Percentiles rank a stretch among this genome's conserved stretches.
Evolutionary conservation across 1,140 invertebrate species (phyloP).

Genomic region (Rhynchophorus ferrugineus): DNA sequence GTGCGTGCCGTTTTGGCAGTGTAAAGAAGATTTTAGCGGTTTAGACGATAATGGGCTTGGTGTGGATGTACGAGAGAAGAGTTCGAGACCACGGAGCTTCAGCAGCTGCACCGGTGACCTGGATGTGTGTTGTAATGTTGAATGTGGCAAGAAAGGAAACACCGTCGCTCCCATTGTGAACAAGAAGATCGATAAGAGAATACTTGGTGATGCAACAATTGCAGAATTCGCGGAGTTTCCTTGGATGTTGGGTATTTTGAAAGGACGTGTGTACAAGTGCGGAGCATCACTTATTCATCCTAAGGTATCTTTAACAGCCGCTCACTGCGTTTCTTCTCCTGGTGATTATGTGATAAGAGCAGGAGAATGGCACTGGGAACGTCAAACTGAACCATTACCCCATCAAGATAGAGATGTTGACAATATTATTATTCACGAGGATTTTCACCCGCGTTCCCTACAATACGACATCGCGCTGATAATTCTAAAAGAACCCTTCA

Average conservation of each 20-base stretch:
- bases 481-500: slow-evolving; percentile 49
- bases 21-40: slow-evolving; percentile 31
- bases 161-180: neutral
- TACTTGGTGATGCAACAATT: slow-evolving; percentile 16
- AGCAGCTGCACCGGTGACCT: slow-evolving; percentile 26
- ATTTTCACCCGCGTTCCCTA: slow-evolving; percentile 41
- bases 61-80: neutral
- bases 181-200: slow-evolving; percentile 6
- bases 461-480: slow-evolving; percentile 66
- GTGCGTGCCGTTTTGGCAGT: slow-evolving; percentile 36
- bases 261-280: slow-evolving; percentile 28
- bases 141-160: slow-evolving; percentile 29
- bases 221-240: slow-evolving; percentile 36
- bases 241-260: slow-evolving; percentile 35
- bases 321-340: slow-evolving; percentile 30
- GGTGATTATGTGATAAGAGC: slow-evolving; percentile 40
- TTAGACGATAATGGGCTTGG: slow-evolving; percentile 23
- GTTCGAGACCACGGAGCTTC: neutral
- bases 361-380: slow-evolving; percentile 51
- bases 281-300: slow-evolving; percentile 38
- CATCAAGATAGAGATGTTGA: slow-evolving; percentile 40
- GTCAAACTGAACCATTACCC: slow-evolving; percentile 41
- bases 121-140: slow-evolving; percentile 35
- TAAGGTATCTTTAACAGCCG: slow-evolving; percentile 36
- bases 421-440: slow-evolving; percentile 30